These are phyloP conservation scores for Takifugu ocellatus DNA, from an alignment of 2,797 vertebrate genomes.

Conservation along the genomic window DNA sequence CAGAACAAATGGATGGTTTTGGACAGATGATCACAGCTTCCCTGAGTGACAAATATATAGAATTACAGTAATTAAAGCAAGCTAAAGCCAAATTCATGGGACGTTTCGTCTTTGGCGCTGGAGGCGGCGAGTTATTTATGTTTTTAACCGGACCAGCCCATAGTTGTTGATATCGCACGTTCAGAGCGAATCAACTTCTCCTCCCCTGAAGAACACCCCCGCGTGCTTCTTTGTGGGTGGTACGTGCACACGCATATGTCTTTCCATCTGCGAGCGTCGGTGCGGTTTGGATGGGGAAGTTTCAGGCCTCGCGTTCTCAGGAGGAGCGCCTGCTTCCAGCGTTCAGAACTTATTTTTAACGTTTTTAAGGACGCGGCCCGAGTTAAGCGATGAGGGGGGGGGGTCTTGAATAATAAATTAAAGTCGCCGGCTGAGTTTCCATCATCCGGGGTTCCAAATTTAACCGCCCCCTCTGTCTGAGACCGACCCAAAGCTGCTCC, in stretches of 20 bases:
- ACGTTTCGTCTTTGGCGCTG: too few relatives aligned
- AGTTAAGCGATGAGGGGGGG: slow-evolving; percentile 15
- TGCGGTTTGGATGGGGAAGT: slow-evolving; percentile 19
- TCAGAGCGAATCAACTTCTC: slow-evolving; percentile 38
- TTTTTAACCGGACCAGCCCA: too few relatives aligned
- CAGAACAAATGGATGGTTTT: too few relatives aligned
- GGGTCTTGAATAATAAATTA: slow-evolving; percentile 19
- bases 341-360: slow-evolving; percentile 23
- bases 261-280: slow-evolving; percentile 43
- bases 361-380: not conserved
- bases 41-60: too few relatives aligned
- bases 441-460: slow-evolving; percentile 31
- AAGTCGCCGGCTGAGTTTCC: slow-evolving; percentile 17
- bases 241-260: slow-evolving; percentile 36
- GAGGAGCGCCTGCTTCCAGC: slow-evolving; percentile 54
- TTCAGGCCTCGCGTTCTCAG: slow-evolving; percentile 29
- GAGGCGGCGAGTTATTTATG: too few relatives aligned
- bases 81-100: too few relatives aligned
- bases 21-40: too few relatives aligned
- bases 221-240: slow-evolving; percentile 11
- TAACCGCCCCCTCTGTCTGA: slow-evolving; percentile 21
- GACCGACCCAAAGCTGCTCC: slow-evolving; percentile 13
- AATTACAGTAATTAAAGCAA: too few relatives aligned
- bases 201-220: slow-evolving; percentile 34
- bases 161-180: not conserved